Evolutionary conservation across 1,140 invertebrate genomes (phyloP).

Genomic region (Liolophura sinensis): DNA sequence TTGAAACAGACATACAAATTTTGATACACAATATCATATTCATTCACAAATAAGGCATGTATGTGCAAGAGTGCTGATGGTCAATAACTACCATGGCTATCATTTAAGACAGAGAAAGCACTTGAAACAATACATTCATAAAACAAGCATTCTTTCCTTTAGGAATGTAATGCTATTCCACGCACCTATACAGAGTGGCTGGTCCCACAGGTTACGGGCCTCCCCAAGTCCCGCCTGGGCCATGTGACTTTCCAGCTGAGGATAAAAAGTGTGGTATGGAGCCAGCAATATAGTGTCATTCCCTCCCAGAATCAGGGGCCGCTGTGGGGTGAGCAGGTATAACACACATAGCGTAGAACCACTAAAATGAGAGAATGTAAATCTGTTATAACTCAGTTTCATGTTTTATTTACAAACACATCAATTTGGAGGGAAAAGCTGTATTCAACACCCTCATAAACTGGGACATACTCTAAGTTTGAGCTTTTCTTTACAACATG

Average conservation of each 20-base stretch:
- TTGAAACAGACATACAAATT: too few species aligned
- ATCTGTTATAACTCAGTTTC: too few species aligned
- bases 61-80: too few species aligned
- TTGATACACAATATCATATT: too few species aligned
- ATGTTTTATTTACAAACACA: too few species aligned
- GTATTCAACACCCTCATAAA: too few species aligned
- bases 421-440: too few species aligned
- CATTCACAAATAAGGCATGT: too few species aligned
- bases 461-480: too few species aligned
- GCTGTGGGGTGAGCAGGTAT: slow-evolving; percentile 54
- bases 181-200: slow-evolving; percentile 53
- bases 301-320: slow-evolving; percentile 51
- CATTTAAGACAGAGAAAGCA: too few species aligned
- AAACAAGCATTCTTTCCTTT: not conserved
- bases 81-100: too few species aligned
- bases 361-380: slow-evolving; percentile 34
- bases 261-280: slow-evolving; percentile 57
- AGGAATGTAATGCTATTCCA: not conserved
- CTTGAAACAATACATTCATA: too few species aligned
- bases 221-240: slow-evolving; percentile 33
- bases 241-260: slow-evolving; percentile 54
- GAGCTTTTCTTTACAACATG: not conserved
- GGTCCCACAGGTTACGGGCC: slow-evolving; percentile 53
- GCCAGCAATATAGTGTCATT: slow-evolving; percentile 53
- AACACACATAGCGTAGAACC: slow-evolving; percentile 49